Percentiles rank a stretch among this genome's conserved stretches.
Conservation (phyloP, 2,888 invertebrate genomes). For the Ethmia dodecea region DNA sequence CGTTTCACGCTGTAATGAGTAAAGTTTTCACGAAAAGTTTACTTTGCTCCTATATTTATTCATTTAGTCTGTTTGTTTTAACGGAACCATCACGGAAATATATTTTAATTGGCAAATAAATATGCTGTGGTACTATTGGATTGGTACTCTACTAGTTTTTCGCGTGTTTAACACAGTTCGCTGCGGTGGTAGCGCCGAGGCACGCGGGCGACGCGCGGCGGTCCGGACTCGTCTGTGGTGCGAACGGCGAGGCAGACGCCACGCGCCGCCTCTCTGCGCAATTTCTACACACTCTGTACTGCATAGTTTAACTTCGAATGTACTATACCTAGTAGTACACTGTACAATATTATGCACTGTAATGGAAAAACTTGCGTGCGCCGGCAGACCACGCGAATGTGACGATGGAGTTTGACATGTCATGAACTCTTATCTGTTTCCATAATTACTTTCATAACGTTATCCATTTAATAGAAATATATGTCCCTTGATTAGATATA, state of each 20-base stretch:
- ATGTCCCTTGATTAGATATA: no score
- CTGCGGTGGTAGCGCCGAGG: constrained; percentile 21
- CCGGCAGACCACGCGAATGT: no score
- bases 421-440: no score
- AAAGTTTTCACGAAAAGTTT: constrained; percentile 8
- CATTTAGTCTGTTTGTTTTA: neutral
- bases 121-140: constrained; percentile 1
- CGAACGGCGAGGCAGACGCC: constrained; percentile 11
- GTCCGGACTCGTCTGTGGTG: constrained; percentile 45
- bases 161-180: constrained; percentile 15
- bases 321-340: constrained; percentile 5
- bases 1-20: constrained; percentile 10
- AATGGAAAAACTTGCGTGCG: constrained; percentile 9
- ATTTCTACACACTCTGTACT: constrained; percentile 37
- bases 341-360: constrained; percentile 7
- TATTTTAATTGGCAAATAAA: no score
- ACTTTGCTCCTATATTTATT: constrained; percentile 4
- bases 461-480: no score
- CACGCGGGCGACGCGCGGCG: constrained; percentile 41
- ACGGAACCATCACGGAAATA: neutral
- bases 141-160: no score
- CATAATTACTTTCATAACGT: no score
- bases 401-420: no score
- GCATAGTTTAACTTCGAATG: constrained; percentile 28
- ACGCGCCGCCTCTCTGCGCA: constrained; percentile 63